phyloP scores from a whole-genome alignment of 2,797 vertebrate genomes.

The Rhynchonycteris naso region DNA sequence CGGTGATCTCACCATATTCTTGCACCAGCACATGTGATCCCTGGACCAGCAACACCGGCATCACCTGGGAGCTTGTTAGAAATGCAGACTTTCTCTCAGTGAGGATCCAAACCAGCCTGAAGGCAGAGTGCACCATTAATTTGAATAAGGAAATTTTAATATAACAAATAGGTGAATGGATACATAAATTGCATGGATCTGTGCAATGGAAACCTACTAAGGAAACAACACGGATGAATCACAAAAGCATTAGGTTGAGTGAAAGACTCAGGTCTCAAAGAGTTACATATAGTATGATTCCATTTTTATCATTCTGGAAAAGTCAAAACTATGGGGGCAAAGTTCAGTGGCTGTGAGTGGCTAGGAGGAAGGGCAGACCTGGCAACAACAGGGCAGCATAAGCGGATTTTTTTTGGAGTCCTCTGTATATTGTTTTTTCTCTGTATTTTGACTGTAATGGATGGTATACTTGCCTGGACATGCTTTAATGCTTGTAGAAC shows the following conservation, averaged over 20 bases:
- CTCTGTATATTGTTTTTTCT: background rate
- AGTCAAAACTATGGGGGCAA: background rate
- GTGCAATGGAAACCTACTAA: background rate
- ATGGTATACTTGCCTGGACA: rapidly evolving
- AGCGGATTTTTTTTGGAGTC: background rate
- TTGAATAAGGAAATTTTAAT: background rate
- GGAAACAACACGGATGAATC: background rate
- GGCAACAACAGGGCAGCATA: background rate
- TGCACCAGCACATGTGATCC: background rate
- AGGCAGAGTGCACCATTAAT: background rate
- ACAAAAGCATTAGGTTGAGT: background rate
- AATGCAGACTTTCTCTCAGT: background rate
- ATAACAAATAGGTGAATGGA: background rate
- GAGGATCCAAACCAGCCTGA: background rate
- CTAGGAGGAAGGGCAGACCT: background rate
- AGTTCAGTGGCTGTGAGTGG: background rate
- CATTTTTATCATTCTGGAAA: background rate
- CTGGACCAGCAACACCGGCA: background rate
- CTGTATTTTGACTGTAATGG: background rate
- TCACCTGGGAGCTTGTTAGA: background rate
- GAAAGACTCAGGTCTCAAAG: background rate
- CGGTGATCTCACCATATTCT: background rate
- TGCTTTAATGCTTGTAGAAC: background rate
- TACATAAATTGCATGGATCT: background rate
- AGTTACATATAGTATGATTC: background rate